Evolutionary conservation across 1,140 invertebrate species (phyloP).

Genomic region (Hermetia illucens): DNA sequence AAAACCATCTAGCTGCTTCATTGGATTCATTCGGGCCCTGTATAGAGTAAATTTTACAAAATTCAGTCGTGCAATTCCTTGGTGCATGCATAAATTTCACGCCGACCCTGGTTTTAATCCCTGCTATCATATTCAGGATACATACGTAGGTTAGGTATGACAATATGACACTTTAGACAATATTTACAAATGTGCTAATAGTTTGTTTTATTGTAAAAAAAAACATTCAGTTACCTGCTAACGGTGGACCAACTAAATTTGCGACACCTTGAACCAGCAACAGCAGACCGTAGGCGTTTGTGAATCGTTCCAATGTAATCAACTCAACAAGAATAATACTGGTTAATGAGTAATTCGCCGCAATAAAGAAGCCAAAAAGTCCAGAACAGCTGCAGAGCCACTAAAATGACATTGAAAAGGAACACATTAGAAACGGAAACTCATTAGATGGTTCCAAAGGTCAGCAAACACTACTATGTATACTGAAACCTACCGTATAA

Average conservation of each 20-base stretch:
- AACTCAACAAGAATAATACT: constrained; percentile 76
- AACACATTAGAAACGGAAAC: neutral
- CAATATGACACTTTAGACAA: neutral
- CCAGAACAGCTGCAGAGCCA: constrained; percentile 46
- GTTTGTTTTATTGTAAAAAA: too few species aligned
- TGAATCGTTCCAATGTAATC: constrained; percentile 73
- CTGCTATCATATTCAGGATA: too few species aligned
- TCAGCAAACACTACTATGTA: neutral
- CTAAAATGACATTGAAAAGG: constrained; percentile 8
- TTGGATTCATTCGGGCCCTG: too few species aligned
- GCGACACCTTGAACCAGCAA: constrained; percentile 78
- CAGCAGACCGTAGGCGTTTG: constrained; percentile 77
- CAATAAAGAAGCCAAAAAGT: constrained; percentile 70
- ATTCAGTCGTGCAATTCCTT: too few species aligned
- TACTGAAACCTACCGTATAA: constrained; percentile 1
- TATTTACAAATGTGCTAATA: neutral
- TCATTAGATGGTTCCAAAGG: neutral
- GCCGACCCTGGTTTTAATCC: too few species aligned
- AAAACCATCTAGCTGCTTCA: too few species aligned
- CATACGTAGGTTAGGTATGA: too few species aligned
- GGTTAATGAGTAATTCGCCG: constrained; percentile 74
- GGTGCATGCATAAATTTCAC: too few species aligned
- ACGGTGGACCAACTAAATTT: constrained; percentile 72
- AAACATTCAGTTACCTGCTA: constrained; percentile 66
- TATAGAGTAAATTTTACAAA: too few species aligned